Base-by-base conservation (phyloP, 2,888 invertebrate genomes). In the Metopia argyrocephala region DNA sequence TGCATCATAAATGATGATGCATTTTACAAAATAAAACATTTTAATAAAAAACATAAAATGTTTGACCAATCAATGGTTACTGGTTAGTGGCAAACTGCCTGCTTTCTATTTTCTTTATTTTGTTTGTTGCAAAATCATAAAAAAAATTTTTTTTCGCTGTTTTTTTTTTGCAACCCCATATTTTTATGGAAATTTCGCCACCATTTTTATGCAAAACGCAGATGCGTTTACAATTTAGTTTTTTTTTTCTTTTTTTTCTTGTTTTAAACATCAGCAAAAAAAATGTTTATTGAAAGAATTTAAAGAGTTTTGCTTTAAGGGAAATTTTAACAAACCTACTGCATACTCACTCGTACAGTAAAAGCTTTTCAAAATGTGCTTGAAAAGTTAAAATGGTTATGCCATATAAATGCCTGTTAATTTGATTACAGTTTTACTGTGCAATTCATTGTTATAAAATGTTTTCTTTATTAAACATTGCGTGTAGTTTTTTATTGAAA, bases 401-500 rank as follows among this genome's bases (percentile, higher is more conserved):
- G n/a, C n/a, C n/a, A n/a, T n/a, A n/a, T n/a, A n/a, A n/a, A n/a
- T n/a, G n/a, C n/a, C n/a, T n/a, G n/a, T n/a, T n/a, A n/a, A n/a
- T n/a, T n/a, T n/a, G n/a, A n/a, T n/a, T n/a, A n/a, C n/a, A n/a
- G n/a, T 48, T 48, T 48, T 25, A 25, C 9, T 27, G 56, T 56
- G 15, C n/a, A 25, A 15, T 2, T 38, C 18, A 21, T 21, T 15
- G 23, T 20, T 48, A 48, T 48, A 21, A 61, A 50, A 23, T 61
- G n/a, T 23, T 25, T 23, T 45, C n/a, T 45, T 6, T 21, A 25
- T 46, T 20, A 59, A 31, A 7, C 7, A 65, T 71, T 78, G 76
- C 76, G 70, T 78, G 65, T n/a, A 59, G 27, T 70, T 76, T 71
- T 59, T 28, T 64, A 76, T 71, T 59, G 70, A 78, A 59, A 65